A percentile compares a stretch with the other conserved stretches of the same genome.
phyloP scores from a whole-genome alignment of 2,797 vertebrate genomes.

The Merluccius polli region DNA sequence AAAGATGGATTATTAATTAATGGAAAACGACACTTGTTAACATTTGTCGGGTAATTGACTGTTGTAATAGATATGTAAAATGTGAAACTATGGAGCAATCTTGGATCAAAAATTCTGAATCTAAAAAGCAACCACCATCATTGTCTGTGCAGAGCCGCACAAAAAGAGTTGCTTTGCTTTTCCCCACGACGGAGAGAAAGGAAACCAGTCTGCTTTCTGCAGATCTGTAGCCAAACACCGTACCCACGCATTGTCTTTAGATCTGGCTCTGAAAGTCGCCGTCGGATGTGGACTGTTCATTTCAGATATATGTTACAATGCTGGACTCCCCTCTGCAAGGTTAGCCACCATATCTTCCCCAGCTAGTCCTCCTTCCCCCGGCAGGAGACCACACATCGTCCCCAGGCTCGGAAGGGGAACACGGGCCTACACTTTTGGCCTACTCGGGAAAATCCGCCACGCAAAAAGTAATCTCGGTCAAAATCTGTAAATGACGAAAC shows the following conservation, averaged over 20 bases:
- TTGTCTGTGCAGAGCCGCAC: constrained; percentile 23
- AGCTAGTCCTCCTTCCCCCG: constrained; percentile 47
- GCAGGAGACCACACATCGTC: constrained; percentile 26
- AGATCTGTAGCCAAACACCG: neutral
- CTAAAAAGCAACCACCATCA: constrained; percentile 26
- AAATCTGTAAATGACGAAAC: constrained; percentile 18
- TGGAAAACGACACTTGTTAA: neutral
- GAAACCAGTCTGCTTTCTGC: neutral
- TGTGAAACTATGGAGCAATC: neutral
- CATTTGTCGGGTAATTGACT: neutral
- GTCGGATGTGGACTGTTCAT: constrained; percentile 33
- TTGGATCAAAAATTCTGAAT: neutral
- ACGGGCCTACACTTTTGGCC: too few species aligned
- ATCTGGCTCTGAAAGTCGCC: constrained; percentile 6
- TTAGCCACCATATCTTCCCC: constrained; percentile 50
- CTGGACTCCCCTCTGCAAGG: constrained; percentile 38
- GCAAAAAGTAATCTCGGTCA: constrained; percentile 3
- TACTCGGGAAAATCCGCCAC: neutral
- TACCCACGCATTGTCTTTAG: neutral
- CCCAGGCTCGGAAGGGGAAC: constrained; percentile 29
- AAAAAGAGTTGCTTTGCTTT: constrained; percentile 4
- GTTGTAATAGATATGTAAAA: neutral
- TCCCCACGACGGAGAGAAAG: constrained; percentile 9
- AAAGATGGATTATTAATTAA: neutral
- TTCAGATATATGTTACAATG: constrained; percentile 23